A percentile compares a stretch with the other conserved stretches of the same genome.
These are phyloP conservation scores for Danio tinwini DNA, from an alignment of 2,797 vertebrate genomes.

Conservation along the genomic window DNA sequence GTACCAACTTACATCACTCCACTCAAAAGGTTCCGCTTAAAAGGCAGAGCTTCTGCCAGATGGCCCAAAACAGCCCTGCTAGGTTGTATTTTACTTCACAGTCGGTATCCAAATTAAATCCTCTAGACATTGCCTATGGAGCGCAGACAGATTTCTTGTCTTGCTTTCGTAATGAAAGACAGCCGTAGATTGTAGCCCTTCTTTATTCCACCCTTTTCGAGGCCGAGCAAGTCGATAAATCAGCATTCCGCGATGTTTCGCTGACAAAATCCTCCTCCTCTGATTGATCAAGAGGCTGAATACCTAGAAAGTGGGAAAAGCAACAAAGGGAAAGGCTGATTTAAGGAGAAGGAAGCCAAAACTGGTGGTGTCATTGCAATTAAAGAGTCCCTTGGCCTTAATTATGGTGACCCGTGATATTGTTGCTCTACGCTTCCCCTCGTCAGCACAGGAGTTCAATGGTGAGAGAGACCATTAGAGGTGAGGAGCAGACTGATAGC, in stretches of 20 bases:
- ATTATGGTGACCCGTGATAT: slow-evolving; percentile 94
- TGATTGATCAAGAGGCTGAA: slow-evolving; percentile 86
- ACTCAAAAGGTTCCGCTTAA: slow-evolving; percentile 76
- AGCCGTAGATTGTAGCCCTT: slow-evolving; percentile 62
- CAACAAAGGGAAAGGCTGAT: slow-evolving; percentile 82
- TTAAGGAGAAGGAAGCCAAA: slow-evolving; percentile 84
- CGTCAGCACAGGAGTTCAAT: slow-evolving; percentile 85
- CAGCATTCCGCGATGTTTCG: slow-evolving; percentile 53
- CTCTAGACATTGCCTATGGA: slow-evolving; percentile 74
- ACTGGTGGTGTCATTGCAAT: slow-evolving; percentile 96
- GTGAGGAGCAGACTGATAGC: slow-evolving; percentile 94
- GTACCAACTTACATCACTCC: slow-evolving; percentile 80
- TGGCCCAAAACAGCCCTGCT: slow-evolving; percentile 73
- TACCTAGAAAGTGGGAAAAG: slow-evolving; percentile 75
- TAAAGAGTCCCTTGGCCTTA: slow-evolving; percentile 97
- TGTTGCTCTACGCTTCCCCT: slow-evolving; percentile 71
- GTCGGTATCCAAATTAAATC: slow-evolving; percentile 76
- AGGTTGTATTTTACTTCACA: slow-evolving; percentile 79
- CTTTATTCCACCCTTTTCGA: slow-evolving; percentile 52
- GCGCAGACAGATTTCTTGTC: slow-evolving; percentile 72
- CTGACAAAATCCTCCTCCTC: slow-evolving; percentile 68
- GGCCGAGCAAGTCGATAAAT: slow-evolving; percentile 64
- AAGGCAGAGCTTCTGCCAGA: slow-evolving; percentile 78
- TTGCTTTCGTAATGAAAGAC: slow-evolving; percentile 68
- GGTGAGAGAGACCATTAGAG: slow-evolving; percentile 94